phyloP scores from a whole-genome alignment of 2,113 vertebrate species.

The Scytalopus superciliaris region DNA sequence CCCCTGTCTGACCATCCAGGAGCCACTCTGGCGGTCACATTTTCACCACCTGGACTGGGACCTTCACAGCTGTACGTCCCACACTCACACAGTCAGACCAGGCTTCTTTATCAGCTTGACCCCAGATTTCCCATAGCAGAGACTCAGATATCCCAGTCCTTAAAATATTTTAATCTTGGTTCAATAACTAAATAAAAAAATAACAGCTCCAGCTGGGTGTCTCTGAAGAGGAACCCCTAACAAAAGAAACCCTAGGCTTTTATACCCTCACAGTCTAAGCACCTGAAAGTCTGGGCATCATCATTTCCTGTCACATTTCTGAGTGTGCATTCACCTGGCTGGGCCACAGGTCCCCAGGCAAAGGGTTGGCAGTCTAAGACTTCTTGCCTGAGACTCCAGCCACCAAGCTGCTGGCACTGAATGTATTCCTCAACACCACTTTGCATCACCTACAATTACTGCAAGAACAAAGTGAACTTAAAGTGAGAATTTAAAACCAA shows the following conservation, averaged over 20 bases:
- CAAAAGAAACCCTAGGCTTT: background rate
- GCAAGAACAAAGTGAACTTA: background rate
- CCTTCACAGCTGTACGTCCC: background rate
- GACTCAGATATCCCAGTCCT: background rate
- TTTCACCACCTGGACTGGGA: background rate
- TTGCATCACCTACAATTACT: background rate
- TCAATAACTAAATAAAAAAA: background rate
- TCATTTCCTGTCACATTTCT: rapidly evolving
- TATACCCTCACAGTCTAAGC: background rate
- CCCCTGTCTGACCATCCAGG: background rate
- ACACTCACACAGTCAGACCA: background rate
- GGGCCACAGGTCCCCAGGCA: background rate
- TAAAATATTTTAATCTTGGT: background rate
- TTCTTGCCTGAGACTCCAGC: background rate
- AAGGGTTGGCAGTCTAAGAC: rapidly evolving
- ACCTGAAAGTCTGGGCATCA: background rate
- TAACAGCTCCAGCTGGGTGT: background rate
- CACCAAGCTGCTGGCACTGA: background rate
- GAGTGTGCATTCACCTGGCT: background rate
- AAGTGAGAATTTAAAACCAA: background rate
- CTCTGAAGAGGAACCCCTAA: background rate
- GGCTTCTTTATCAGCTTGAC: rapidly evolving
- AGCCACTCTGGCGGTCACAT: background rate
- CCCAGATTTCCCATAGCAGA: background rate
- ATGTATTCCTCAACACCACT: background rate